Base-by-base conservation (phyloP, 2,113 vertebrate genomes). In the Ictalurus furcatus region DNA sequence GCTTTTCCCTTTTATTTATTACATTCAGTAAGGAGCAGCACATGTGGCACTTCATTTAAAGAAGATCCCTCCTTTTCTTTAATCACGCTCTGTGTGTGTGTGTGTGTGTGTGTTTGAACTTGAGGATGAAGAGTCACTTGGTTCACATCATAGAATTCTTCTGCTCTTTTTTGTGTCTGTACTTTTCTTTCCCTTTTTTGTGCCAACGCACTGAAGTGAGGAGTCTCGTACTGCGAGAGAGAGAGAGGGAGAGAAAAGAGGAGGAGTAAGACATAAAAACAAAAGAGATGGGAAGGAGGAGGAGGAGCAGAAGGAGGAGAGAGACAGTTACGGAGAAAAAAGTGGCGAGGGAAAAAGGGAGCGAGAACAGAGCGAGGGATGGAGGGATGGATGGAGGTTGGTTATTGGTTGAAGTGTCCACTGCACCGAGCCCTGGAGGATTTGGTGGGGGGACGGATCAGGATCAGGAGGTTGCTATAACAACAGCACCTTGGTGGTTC, bases 401-500 rank as follows among this genome's bases (percentile, higher is more conserved):
- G 90, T 92, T 89, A 92, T 92, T 92, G 91, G 91, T 85, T 89
- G 86, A 92, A 89, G 90, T 92, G 90, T 92, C 91, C 91, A 90
- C 85, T 90, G 90, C 88, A 89, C 89, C 84, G 88, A 90, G 91
- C 90, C 84, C 82, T 85, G 90, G 82, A 87, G 86, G 78, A 86
- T 86, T 86, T 21, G 69, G 85, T 65, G 73, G 91, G 88, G 85
- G 91, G 91, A 89, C 87, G 91, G 86, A 88, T 87, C 80, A 80
- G 85, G 91, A 92, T 90, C 91, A 92, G 91, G 84, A 90, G 91
- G 91, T 92, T 92, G 91, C 91, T 90, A 92, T 92, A 92, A 92
- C 91, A 92, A 92, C 91, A 84, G 90, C 90, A 92, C 91, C 91
- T 90, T 92, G 90, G 90, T 90, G 90, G 84, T 74, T 90, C 56